phyloP scores from a whole-genome alignment of 2,113 vertebrate species.

The Gallinago jamesoni region DNA sequence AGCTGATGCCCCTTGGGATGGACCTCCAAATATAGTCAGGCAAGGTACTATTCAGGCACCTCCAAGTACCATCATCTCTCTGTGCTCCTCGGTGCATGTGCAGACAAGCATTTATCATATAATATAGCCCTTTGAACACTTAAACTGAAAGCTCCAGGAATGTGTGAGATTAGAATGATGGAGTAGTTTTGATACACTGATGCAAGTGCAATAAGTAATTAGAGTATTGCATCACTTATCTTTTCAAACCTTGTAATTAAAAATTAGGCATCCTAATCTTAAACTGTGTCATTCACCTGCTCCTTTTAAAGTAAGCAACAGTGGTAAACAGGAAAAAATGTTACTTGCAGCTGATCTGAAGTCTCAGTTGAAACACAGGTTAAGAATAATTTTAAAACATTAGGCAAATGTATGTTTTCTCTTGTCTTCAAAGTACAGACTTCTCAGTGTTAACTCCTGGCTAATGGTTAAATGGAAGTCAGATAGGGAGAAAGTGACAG shows the following conservation, averaged over 20 bases:
- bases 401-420: not conserved
- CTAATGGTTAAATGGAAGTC: not conserved
- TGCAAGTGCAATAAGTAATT: not conserved
- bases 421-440: not conserved
- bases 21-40: not conserved
- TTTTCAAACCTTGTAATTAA: not conserved
- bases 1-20: not conserved
- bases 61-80: not conserved
- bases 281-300: not conserved
- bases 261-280: not conserved
- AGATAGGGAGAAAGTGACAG: not conserved
- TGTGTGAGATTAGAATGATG: not conserved
- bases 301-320: not conserved
- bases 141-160: not conserved
- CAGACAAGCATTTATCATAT: not conserved
- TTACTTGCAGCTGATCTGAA: not conserved
- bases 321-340: not conserved
- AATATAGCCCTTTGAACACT: not conserved
- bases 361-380: not conserved
- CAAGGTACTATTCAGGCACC: not conserved
- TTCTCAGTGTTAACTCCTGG: not conserved
- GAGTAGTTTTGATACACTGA: not conserved
- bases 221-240: not conserved
- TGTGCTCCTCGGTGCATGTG: rapidly evolving
- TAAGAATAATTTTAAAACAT: not conserved